Base-by-base conservation (phyloP, 2,888 invertebrate genomes). In the Caenorhabditis zanzibari region DNA sequence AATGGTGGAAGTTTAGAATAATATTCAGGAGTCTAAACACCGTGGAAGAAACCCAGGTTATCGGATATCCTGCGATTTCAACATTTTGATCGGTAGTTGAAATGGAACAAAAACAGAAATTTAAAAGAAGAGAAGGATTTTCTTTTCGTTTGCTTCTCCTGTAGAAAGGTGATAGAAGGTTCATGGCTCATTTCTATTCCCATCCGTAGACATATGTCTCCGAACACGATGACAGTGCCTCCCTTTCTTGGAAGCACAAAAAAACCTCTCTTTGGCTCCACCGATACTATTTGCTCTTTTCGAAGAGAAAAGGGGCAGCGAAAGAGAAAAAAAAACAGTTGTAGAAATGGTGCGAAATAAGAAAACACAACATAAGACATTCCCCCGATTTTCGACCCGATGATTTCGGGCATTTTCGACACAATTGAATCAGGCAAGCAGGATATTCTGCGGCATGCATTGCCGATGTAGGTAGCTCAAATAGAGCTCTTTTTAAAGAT, bases 221-320 rank as follows among this genome's bases (percentile, higher is more conserved):
- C 28, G 54, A 73, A 61, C 74, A 64, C 54, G 64, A 74, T 64
- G 74, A 74, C 74, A 74, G 74, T 54, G 38, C 26, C 54, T 26
- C 22, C 49, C 19, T 19, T 49, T 49, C 49, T 54, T 14, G 35
- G n/a, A 35, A 19, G 61, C 74, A 49, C 28, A 74, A 75, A 66
- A 75, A 75, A 74, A 75, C 49, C 58, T 56, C 66, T 41, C 22
- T 54, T 35, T 52, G 24, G 26, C n/a, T 56, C 56, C 10, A 28
- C 47, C 56, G 44, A 63, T 35, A 32, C 10, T 61, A 41, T 61
- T 61, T 71, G 56, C 56, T 72, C 59, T 47, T 72, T 72, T 61
- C 61, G 24, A 61, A 59, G 47, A 59, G 38, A 47, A 68, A 35
- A 52, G 19, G 35, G 68, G 4, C n/a, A 41, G 69, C 24, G 26